Evolutionary conservation across 92 coral and sea anemone genomes (phyloP), one percentile per base, ranked within the genome.

Genomic region (Bergia sp.): DNA sequence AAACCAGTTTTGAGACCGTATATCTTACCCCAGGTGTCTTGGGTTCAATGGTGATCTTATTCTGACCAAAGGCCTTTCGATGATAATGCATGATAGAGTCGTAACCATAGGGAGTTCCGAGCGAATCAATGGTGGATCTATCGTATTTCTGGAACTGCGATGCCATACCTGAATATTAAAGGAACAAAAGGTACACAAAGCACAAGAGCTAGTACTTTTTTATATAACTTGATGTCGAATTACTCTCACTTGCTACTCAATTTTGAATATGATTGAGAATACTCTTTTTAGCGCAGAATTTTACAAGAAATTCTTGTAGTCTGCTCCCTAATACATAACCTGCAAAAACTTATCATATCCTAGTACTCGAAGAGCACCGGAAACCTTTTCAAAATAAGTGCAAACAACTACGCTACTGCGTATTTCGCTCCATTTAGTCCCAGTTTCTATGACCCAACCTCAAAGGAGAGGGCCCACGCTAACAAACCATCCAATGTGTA

Each of bases 51-150:
- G 86, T 82, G 9, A 82, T 13, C 58, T 82, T 82, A 0, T 75
- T 75, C 40, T 82, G 77, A 40, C 86, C 86, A 21, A 82, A 82
- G 0, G 86, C 86, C 20, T 82, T 82, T 20, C 86, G 76, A 21
- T n/a, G 73, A 58, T 82, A 82, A 82, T 82, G 86, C 86, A 82
- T 82, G 40, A 82, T 82, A 21, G 86, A 82, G 7, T 82, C 86
- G 38, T 82, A 82, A 44, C 67, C 86, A 55, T 82, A 82, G n/a
- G 86, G 77, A 82, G 77, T 82, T 43, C 86, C 86, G 12, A 82
- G 77, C 16, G 86, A 82, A 49, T 82, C 86, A 16, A 82, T 82
- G 20, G 40, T 69, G 5, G 86, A 82, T 36, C 86, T 49, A 21
- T 82, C 77, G 20, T 82, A 82, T 15, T 82, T 82, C 3, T 82